phyloP scores from a whole-genome alignment of 2,797 vertebrate genomes.

The Avahi laniger region DNA sequence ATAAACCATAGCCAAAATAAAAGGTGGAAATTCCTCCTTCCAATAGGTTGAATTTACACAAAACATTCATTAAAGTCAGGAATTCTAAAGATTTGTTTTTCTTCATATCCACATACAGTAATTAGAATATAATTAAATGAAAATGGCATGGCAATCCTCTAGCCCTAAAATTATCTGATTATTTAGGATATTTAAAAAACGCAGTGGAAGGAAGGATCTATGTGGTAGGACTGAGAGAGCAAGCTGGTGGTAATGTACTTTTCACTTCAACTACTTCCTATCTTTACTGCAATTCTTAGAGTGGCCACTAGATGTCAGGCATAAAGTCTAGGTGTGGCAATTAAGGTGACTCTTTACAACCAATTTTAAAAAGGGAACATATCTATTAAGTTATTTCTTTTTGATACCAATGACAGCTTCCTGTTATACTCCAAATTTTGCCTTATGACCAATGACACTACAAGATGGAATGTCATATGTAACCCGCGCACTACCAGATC shows the following conservation, averaged over 20 bases:
- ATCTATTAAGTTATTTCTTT: neutral
- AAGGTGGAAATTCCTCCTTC: neutral
- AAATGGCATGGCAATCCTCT: neutral
- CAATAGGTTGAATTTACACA: neutral
- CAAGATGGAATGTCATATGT: neutral
- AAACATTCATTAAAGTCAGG: neutral
- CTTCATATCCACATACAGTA: neutral
- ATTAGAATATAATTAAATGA: neutral
- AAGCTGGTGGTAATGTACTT: neutral
- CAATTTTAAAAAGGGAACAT: neutral
- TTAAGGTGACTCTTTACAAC: neutral
- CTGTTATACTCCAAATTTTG: neutral
- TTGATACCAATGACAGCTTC: neutral
- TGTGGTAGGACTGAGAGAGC: neutral
- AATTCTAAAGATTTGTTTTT: neutral
- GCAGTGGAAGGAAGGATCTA: neutral
- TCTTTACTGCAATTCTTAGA: neutral
- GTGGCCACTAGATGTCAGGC: slow-evolving; percentile 55
- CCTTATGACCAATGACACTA: neutral
- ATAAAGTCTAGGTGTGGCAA: neutral
- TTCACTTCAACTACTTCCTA: neutral
- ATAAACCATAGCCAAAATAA: neutral
- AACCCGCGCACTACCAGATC: neutral
- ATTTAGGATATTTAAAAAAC: neutral
- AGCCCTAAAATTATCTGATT: neutral